Base-by-base conservation (phyloP, 1,140 invertebrate genomes). In the Reticulitermes speratus region DNA sequence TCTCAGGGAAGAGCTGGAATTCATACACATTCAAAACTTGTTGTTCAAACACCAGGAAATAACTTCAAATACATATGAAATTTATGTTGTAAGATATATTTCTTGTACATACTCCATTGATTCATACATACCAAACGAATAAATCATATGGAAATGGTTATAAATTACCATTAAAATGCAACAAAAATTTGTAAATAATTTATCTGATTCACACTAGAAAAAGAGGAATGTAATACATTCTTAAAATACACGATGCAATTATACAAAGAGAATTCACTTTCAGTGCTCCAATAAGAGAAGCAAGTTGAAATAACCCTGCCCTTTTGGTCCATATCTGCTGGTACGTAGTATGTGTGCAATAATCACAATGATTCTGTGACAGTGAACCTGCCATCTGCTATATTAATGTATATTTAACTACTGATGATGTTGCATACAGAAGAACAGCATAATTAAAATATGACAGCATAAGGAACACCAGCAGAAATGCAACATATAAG, bases 371-470 rank as follows among this genome's bases (percentile, higher is more conserved):
- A 16, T 75, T 75, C 65, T 75, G 65, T 75, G 65, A 16, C n/a
- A n/a, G 25, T 14, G 19, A 8, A 25, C 65, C 8, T 75, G 65
- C 7, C 65, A 30, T 30, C n/a, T 75, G 65, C 65, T 75, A 75
- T 75, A 75, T 75, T 75, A 30, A 75, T 75, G 65, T 75, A 75
- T 75, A 75, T 30, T 25, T 75, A 75, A 75, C n/a, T 75, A 87
- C 81, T 44, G 84, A 84, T 59, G 82, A 75, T 19, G 89, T 87
- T n/a, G 88, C 52, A 84, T 90, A 91, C 38, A 92, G 38, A 12
- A 91, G 11, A 75, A 92, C 59, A 84, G 89, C 90, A 86, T 90
- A 91, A 81, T 92, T 92, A 84, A 91, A 92, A 8, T 90, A 32
- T 38, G 91, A 90, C 23, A 92, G 87, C 11, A 89, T 55, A 44